These are phyloP conservation scores for Cydia splendana DNA, from an alignment of 1,140 invertebrate species.

Conservation along the genomic window DNA sequence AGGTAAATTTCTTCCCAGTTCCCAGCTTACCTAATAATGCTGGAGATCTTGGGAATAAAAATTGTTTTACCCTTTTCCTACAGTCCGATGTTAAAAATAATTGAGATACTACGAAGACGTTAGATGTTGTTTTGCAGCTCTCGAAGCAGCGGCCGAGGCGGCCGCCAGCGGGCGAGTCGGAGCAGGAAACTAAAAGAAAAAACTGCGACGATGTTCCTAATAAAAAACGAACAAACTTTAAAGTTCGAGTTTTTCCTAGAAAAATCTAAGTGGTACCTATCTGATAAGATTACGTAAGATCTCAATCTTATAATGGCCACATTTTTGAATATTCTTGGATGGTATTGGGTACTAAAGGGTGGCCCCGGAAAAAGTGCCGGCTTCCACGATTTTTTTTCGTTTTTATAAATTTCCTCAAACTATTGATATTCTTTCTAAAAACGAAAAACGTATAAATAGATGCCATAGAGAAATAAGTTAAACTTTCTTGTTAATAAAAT, in stretches of 20 bases:
- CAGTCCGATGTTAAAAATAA: conserved; percentile 24
- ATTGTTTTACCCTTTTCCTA: conserved; percentile 6
- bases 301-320: not conserved
- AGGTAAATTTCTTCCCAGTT: conserved; percentile 22
- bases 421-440: no score
- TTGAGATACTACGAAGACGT: conserved; percentile 23
- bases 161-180: conserved; percentile 1
- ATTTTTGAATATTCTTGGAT: not conserved
- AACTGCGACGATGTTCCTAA: not conserved
- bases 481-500: no score
- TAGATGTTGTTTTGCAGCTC: conserved; percentile 28
- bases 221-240: conserved; percentile 11
- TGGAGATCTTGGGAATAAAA: conserved; percentile 15
- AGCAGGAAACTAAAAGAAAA: conserved; percentile 23
- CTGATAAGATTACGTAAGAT: not conserved
- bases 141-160: conserved; percentile 1
- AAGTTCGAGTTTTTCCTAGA: conserved; percentile 4
- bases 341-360: no score
- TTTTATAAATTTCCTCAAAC: no score
- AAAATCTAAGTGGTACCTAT: not conserved
- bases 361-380: no score
- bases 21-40: not conserved
- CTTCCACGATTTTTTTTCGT: no score
- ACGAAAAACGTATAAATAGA: no score
- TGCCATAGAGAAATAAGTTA: no score